Evolutionary conservation across 2,113 vertebrate species (phyloP).

Genomic region (Sus scrofa): T2T-Sscrofa CM000818.6:68461501-68462000

Average conservation of each 20-base stretch:
- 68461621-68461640: neutral
- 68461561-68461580: neutral
- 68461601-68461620: neutral
- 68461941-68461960: neutral
- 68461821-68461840: conserved; percentile 5
- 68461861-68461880: neutral
- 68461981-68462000: neutral
- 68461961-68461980: neutral
- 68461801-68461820: neutral
- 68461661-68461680: neutral
- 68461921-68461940: neutral
- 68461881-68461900: neutral
- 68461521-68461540: neutral
- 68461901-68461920: neutral
- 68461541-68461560: neutral
- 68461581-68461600: neutral
- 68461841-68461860: neutral
- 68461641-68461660: neutral
- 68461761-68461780: neutral
- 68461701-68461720: neutral
- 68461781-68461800: neutral
- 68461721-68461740: neutral
- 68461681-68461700: neutral
- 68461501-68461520: neutral
- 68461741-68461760: neutral